These are phyloP conservation scores for Andrena haemorrhoa DNA, from an alignment of 2,888 invertebrate genomes.

Conservation along the genomic window DNA sequence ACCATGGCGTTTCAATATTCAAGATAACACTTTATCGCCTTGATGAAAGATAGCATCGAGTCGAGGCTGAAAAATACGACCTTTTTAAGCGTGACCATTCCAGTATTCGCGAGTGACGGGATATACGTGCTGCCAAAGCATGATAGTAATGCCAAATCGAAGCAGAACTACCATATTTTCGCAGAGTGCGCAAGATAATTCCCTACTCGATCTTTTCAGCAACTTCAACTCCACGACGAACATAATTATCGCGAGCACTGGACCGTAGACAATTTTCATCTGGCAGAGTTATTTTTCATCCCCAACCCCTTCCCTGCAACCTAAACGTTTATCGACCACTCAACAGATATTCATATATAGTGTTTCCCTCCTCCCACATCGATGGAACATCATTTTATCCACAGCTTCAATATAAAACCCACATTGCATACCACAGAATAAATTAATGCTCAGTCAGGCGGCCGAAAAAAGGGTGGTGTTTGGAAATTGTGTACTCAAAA, in stretches of 20 bases:
- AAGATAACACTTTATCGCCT: slow-evolving; percentile 10
- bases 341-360: slow-evolving; percentile 52
- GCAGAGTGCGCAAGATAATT: slow-evolving; percentile 32
- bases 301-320: neutral
- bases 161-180: slow-evolving; percentile 25
- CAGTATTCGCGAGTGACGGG: neutral
- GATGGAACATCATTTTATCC: too few species aligned
- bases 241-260: slow-evolving; percentile 55
- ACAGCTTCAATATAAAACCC: too few species aligned
- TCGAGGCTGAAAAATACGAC: neutral
- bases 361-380: too few species aligned
- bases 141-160: slow-evolving; percentile 18
- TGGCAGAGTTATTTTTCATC: slow-evolving; percentile 19
- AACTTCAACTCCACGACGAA: slow-evolving; percentile 25
- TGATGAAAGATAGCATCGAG: slow-evolving; percentile 3
- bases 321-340: slow-evolving; percentile 33
- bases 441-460: too few species aligned
- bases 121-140: neutral
- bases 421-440: too few species aligned
- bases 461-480: too few species aligned
- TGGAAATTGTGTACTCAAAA: too few species aligned
- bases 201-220: slow-evolving; percentile 38
- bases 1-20: slow-evolving; percentile 8
- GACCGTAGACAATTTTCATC: slow-evolving; percentile 47
- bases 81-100: too few species aligned